Conservation (phyloP, 2,113 vertebrate species). For the Amphiprion ocellaris region DNA sequence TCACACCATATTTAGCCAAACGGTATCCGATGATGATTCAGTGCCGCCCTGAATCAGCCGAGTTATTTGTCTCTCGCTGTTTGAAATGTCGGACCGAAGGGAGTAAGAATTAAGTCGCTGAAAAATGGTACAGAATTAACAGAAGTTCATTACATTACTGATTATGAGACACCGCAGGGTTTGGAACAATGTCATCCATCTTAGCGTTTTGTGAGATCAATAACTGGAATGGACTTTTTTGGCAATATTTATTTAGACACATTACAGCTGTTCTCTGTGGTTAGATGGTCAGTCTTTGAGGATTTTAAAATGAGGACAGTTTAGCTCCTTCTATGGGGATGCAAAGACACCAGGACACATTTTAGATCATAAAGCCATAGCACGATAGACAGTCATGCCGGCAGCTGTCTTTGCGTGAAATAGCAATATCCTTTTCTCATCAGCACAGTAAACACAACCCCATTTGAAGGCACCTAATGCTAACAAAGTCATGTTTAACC, state of each 20-base stretch:
- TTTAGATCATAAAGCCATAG: no score
- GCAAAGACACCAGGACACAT: not conserved
- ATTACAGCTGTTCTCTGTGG: not conserved
- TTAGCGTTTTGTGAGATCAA: not conserved
- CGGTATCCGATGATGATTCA: constrained; percentile 42
- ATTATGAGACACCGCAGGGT: constrained; percentile 3
- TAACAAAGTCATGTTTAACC: no score
- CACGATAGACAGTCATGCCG: no score
- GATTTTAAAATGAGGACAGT: not conserved
- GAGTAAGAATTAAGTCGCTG: not conserved
- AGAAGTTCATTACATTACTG: constrained; percentile 25
- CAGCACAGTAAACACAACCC: no score
- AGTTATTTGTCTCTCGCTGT: constrained; percentile 26
- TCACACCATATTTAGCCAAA: constrained; percentile 22
- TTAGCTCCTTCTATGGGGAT: not conserved
- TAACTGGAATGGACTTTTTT: not conserved
- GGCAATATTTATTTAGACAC: constrained; percentile 1
- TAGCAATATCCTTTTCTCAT: no score
- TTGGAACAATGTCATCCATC: constrained; percentile 15
- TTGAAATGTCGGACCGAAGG: constrained; percentile 8
- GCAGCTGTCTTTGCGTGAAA: no score
- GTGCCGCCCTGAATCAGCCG: constrained; percentile 21
- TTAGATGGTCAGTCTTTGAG: not conserved
- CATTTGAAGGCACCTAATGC: no score
- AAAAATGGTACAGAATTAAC: constrained; percentile 2